Conservation (phyloP, 1,140 invertebrate genomes). For the Macrotrachela quadricornifera region DNA sequence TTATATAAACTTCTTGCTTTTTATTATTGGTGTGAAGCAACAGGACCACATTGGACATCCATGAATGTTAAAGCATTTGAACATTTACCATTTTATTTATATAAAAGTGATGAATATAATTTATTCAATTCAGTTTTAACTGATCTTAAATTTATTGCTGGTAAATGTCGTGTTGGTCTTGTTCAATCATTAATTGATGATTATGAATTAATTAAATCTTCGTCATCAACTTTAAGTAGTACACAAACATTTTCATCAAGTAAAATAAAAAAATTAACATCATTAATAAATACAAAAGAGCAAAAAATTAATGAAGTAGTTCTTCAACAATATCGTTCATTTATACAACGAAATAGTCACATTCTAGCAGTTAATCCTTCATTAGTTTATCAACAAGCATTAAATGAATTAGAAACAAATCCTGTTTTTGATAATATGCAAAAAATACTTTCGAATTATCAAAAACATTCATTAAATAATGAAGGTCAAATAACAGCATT, state of each 20-base stretch:
- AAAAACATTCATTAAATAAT: too few relatives aligned
- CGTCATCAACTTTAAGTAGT: background rate
- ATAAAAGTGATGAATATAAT: constrained; percentile 12
- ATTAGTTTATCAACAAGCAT: constrained; percentile 23
- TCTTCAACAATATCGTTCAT: constrained; percentile 1
- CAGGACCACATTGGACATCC: background rate
- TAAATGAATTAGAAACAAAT: constrained; percentile 16
- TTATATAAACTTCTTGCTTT: constrained; percentile 1
- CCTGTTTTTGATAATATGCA: constrained; percentile 11
- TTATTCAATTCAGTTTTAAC: constrained; percentile 16
- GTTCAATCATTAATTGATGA: constrained; percentile 17
- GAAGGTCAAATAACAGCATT: background rate
- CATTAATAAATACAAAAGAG: background rate
- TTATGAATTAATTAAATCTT: constrained; percentile 10
- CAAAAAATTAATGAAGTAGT: background rate
- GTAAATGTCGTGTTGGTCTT: constrained; percentile 19
- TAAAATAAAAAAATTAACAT: constrained; percentile 13
- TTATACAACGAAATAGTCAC: constrained; percentile 5
- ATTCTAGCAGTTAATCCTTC: constrained; percentile 15
- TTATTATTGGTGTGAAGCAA: background rate
- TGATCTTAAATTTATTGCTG: constrained; percentile 17
- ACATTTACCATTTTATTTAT: constrained; percentile 5
- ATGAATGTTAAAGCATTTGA: background rate
- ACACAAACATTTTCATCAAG: constrained; percentile 8
- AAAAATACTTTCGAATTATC: background rate